Conservation (phyloP, 2,888 invertebrate species). For the Tiphia femorata region DNA sequence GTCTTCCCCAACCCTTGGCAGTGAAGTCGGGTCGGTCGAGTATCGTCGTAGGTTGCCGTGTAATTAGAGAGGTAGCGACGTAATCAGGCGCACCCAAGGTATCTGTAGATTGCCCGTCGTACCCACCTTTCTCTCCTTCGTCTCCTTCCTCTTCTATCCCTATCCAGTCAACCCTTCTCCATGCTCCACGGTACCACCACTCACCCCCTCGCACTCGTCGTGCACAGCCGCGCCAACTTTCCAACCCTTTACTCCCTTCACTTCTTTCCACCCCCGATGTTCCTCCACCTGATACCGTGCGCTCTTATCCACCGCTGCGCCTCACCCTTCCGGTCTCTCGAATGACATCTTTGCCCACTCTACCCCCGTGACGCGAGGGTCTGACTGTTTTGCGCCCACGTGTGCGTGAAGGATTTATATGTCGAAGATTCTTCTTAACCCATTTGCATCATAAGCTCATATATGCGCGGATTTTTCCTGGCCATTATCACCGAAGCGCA, state of each 20-base stretch:
- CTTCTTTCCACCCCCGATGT: no score
- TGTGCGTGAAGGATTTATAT: no score
- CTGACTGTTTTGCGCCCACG: no score
- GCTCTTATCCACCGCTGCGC: no score
- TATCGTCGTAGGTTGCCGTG: slow-evolving; percentile 48
- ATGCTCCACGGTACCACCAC: background rate
- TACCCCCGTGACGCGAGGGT: no score
- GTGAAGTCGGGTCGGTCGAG: slow-evolving; percentile 33
- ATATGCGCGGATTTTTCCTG: no score
- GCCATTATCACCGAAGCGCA: no score
- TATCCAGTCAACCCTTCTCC: background rate
- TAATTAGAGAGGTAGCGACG: slow-evolving; percentile 55
- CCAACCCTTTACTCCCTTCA: background rate
- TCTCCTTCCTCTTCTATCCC: background rate
- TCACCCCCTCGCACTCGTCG: background rate
- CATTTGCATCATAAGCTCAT: no score
- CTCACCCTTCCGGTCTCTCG: no score
- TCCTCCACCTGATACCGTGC: no score
- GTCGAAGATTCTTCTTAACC: no score
- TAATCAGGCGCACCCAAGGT: slow-evolving; percentile 53
- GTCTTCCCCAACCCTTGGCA: background rate
- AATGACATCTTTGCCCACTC: no score
- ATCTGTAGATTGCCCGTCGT: slow-evolving; percentile 34
- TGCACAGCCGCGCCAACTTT: background rate
- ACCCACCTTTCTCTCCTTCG: background rate